Evolutionary conservation across 2,888 invertebrate genomes (phyloP).

Genomic region (Dicyrtomina minuta): DNA sequence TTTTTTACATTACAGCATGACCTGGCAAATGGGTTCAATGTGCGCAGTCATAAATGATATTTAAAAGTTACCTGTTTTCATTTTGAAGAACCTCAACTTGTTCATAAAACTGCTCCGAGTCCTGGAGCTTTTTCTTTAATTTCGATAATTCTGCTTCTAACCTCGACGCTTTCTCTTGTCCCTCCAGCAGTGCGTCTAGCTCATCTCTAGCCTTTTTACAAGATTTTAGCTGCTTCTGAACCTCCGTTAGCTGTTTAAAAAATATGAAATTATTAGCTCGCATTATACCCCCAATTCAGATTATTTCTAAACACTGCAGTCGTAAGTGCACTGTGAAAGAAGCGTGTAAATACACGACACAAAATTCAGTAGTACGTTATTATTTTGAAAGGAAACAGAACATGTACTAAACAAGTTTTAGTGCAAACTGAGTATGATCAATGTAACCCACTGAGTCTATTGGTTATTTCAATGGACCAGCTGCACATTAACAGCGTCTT

Average conservation of each 20-base stretch:
- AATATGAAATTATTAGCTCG: conserved; percentile 9
- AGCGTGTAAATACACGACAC: too few relatives aligned
- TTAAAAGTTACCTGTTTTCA: neutral
- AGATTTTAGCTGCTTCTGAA: conserved; percentile 43
- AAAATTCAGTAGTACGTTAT: too few relatives aligned
- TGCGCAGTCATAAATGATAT: too few relatives aligned
- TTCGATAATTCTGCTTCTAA: conserved; percentile 47
- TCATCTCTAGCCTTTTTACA: conserved; percentile 52
- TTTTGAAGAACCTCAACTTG: conserved; percentile 41
- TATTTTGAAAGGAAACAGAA: too few relatives aligned
- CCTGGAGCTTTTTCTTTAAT: conserved; percentile 50
- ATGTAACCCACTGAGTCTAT: too few relatives aligned
- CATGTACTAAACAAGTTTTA: neutral
- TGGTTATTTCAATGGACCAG: too few relatives aligned
- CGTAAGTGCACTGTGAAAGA: too few relatives aligned
- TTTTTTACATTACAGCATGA: neutral
- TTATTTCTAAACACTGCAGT: too few relatives aligned
- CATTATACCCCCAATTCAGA: too few relatives aligned
- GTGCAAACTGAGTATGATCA: neutral
- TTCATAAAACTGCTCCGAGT: conserved; percentile 50
- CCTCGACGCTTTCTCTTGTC: conserved; percentile 49
- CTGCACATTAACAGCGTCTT: too few relatives aligned
- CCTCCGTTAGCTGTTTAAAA: conserved; percentile 42
- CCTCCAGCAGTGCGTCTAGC: conserved; percentile 51
- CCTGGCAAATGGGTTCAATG: neutral